A percentile compares a stretch with the other conserved stretches of the same genome.
Evolutionary conservation across 1,140 invertebrate species (phyloP).

Genomic region (Trigoniulus corallinus): DNA sequence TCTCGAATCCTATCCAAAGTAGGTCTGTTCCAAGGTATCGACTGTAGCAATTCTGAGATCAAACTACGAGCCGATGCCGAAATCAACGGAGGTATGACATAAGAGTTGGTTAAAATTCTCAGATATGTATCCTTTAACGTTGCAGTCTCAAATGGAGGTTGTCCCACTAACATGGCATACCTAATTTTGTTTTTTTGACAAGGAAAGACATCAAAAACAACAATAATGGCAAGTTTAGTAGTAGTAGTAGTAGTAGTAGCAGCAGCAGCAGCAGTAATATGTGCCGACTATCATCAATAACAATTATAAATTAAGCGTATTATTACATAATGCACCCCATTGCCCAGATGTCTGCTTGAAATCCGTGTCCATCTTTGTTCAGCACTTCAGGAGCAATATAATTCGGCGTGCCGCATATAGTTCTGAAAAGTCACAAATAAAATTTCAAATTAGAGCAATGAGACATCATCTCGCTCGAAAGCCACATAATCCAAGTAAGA

Average conservation of each 20-base stretch:
- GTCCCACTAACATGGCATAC: constrained; percentile 82
- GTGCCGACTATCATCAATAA: no score
- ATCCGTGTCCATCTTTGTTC: constrained; percentile 83
- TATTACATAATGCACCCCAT: constrained; percentile 76
- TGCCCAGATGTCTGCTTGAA: constrained; percentile 94
- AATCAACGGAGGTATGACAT: constrained; percentile 57
- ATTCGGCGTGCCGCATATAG: constrained; percentile 93
- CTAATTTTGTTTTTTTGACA: constrained; percentile 20
- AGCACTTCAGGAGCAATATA: constrained; percentile 96
- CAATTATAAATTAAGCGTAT: not conserved
- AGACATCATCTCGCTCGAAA: not conserved
- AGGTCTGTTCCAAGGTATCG: constrained; percentile 62
- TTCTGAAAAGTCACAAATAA: constrained; percentile 34
- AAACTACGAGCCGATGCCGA: constrained; percentile 50
- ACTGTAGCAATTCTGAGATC: constrained; percentile 67
- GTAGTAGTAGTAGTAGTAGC: no score
- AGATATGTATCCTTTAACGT: constrained; percentile 73
- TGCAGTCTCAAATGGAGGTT: constrained; percentile 89
- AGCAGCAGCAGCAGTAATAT: no score
- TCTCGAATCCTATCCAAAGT: constrained; percentile 53
- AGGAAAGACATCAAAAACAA: not conserved
- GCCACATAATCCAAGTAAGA: not conserved
- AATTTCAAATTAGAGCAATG: constrained; percentile 1
- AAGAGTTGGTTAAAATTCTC: constrained; percentile 83
- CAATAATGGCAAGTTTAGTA: not conserved